phyloP scores from a whole-genome alignment of 1,140 invertebrate species.

The Brachionus paranguensis region DNA sequence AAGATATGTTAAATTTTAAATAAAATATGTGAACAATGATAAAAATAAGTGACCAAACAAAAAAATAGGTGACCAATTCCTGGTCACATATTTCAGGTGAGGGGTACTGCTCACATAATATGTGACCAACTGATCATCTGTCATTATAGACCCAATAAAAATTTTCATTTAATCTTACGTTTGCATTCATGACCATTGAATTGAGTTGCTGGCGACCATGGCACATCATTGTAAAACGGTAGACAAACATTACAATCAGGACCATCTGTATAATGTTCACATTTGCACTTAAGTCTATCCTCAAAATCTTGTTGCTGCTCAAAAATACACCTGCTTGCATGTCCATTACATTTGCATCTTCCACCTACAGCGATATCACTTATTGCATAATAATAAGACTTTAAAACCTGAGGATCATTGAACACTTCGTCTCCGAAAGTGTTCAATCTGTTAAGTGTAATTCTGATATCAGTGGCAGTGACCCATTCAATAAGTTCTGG shows the following conservation, averaged over 20 bases:
- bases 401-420: constrained; percentile 79
- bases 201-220: constrained; percentile 81
- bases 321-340: constrained; percentile 74
- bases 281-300: constrained; percentile 68
- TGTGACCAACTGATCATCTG: no score
- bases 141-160: no score
- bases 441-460: constrained; percentile 81
- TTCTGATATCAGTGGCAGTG: constrained; percentile 84
- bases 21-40: no score
- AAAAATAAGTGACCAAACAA: no score
- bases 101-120: no score
- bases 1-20: no score
- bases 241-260: constrained; percentile 83
- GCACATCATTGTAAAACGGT: constrained; percentile 89
- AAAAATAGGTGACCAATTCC: no score
- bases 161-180: constrained; percentile 60
- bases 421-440: constrained; percentile 98
- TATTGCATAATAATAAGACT: constrained; percentile 96
- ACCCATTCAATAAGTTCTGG: constrained; percentile 81
- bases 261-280: constrained; percentile 79
- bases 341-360: constrained; percentile 93
- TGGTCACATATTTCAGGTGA: no score
- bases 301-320: constrained; percentile 40
- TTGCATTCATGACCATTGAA: constrained; percentile 83
- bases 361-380: constrained; percentile 91